Evolutionary conservation across 2,888 invertebrate species (phyloP).

Genomic region (Nephrotoma appendiculata): DNA sequence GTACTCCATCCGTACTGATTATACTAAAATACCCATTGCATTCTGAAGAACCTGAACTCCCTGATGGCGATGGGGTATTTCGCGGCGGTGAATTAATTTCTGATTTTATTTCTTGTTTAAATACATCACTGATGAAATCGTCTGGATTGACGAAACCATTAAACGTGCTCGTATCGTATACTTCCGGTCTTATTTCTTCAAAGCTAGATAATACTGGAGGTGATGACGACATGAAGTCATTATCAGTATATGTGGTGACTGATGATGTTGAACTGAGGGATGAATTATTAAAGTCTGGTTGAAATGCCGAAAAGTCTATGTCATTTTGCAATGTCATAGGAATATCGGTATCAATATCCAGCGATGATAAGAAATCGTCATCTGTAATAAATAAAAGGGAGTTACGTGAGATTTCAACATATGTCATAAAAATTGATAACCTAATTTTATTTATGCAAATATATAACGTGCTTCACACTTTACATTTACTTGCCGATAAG

Average conservation of each 20-base stretch:
- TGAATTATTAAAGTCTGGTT: background rate
- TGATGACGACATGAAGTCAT: background rate
- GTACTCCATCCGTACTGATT: background rate
- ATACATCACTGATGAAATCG: conserved; percentile 23
- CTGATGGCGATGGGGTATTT: conserved; percentile 26
- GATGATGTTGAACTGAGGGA: background rate
- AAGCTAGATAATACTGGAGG: background rate
- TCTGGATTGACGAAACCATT: conserved; percentile 19
- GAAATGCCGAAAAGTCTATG: background rate
- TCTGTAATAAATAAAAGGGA: background rate
- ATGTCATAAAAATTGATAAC: background rate
- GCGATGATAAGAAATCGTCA: background rate
- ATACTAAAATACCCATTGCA: background rate
- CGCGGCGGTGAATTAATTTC: conserved; percentile 15
- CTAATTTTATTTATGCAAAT: too few relatives aligned
- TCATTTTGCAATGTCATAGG: background rate
- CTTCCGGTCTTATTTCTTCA: background rate
- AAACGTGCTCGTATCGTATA: background rate
- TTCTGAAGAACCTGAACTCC: conserved; percentile 15
- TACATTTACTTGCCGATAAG: too few relatives aligned
- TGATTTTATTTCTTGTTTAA: conserved; percentile 11
- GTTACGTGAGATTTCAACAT: background rate
- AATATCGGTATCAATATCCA: background rate
- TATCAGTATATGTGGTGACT: background rate
- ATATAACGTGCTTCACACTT: too few relatives aligned